phyloP scores from a whole-genome alignment of 2,888 invertebrate genomes.

The Acleris literana region DNA sequence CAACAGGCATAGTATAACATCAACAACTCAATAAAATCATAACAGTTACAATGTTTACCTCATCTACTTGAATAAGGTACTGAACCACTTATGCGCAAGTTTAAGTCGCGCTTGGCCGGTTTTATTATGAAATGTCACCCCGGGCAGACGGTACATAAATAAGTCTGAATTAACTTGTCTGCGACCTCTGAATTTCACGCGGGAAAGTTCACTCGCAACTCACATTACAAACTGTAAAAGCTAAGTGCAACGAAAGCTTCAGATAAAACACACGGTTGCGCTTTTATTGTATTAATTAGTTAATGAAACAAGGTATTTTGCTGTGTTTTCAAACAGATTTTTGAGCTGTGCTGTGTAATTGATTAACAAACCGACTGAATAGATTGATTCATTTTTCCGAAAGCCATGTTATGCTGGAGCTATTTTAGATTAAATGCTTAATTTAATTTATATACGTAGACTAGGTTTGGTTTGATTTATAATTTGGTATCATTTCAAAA shows the following conservation, averaged over 20 bases:
- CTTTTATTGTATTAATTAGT: conserved; percentile 1
- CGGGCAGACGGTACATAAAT: conserved; percentile 80
- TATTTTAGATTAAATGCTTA: too few relatives aligned
- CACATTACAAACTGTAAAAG: conserved; percentile 47
- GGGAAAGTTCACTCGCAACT: conserved; percentile 66
- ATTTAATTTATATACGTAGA: too few relatives aligned
- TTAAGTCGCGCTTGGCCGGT: conserved; percentile 3
- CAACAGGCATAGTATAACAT: too few relatives aligned
- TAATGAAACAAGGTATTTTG: not conserved
- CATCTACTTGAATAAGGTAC: not conserved
- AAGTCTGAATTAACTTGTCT: conserved; percentile 80
- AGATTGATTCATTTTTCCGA: too few relatives aligned
- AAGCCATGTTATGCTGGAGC: too few relatives aligned
- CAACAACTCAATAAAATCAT: not conserved
- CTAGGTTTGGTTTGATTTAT: too few relatives aligned
- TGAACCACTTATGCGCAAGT: not conserved
- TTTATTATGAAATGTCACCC: conserved; percentile 79
- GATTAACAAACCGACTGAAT: too few relatives aligned
- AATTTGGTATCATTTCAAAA: too few relatives aligned
- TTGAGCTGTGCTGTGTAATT: too few relatives aligned
- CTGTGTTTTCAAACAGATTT: too few relatives aligned
- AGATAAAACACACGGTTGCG: not conserved
- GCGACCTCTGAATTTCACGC: conserved; percentile 67
- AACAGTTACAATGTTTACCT: not conserved
- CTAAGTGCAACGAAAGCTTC: conserved; percentile 28